These are phyloP conservation scores for Watsonalla cultraria DNA, from an alignment of 2,888 invertebrate genomes.

Conservation along the genomic window DNA sequence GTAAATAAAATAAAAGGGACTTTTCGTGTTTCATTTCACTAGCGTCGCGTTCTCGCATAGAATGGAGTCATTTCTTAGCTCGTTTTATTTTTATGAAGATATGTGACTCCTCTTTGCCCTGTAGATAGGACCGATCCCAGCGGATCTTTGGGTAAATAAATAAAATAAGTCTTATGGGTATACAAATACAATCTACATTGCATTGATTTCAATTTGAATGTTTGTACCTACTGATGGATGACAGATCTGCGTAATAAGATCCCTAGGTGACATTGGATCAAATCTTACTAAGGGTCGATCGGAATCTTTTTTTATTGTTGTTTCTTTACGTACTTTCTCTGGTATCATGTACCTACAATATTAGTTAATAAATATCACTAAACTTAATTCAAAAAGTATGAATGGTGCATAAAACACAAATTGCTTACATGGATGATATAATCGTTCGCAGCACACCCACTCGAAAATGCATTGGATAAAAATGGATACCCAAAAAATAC, in stretches of 20 bases:
- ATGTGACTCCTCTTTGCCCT: slow-evolving; percentile 42
- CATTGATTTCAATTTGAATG: slow-evolving; percentile 7
- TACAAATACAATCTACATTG: slow-evolving; percentile 17
- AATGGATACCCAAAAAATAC: not conserved
- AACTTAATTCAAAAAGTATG: no score
- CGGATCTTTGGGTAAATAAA: slow-evolving; percentile 35
- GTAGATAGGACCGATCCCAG: slow-evolving; percentile 31
- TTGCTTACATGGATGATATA: no score
- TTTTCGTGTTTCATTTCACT: slow-evolving; percentile 52
- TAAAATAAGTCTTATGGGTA: slow-evolving; percentile 37
- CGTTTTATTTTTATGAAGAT: slow-evolving; percentile 70
- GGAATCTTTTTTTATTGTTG: no score
- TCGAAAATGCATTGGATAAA: not conserved
- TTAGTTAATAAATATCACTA: no score
- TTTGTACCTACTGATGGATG: not conserved
- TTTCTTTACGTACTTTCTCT: no score
- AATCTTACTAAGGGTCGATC: no score
- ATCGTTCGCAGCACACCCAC: not conserved
- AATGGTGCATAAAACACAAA: no score
- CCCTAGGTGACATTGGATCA: no score
- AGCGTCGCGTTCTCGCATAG: slow-evolving; percentile 38
- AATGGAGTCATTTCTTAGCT: slow-evolving; percentile 46
- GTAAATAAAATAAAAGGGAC: slow-evolving; percentile 67
- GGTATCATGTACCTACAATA: no score
- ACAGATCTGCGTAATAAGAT: no score